Conservation (phyloP, 2,113 vertebrate genomes). For the Centropus unirufus region DNA sequence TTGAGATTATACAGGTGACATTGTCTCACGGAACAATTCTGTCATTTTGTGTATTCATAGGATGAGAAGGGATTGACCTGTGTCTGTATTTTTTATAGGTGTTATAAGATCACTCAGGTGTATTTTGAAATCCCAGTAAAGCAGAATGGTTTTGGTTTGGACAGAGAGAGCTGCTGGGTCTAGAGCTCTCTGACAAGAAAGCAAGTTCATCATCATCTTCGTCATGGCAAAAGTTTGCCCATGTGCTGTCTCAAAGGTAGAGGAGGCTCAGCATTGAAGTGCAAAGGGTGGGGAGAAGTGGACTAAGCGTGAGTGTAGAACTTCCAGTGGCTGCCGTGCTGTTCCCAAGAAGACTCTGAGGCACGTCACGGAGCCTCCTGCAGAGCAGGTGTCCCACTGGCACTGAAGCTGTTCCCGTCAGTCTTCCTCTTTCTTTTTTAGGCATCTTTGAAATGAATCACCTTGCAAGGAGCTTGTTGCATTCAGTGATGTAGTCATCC, state of each 20-base stretch:
- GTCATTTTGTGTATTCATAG: not conserved
- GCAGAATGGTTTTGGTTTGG: not conserved
- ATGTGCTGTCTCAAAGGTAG: not conserved
- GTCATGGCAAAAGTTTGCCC: too few relatives aligned
- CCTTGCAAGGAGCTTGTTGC: too few relatives aligned
- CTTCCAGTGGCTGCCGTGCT: not conserved
- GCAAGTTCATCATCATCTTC: not conserved
- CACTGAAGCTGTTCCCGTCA: too few relatives aligned
- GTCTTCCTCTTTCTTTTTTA: not conserved
- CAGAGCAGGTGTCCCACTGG: not conserved
- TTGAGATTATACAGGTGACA: rapidly evolving
- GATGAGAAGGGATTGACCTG: rapidly evolving
- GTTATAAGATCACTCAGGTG: not conserved
- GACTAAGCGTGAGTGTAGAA: too few relatives aligned
- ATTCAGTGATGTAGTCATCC: not conserved
- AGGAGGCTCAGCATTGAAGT: not conserved
- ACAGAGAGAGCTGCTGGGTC: not conserved
- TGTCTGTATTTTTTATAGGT: not conserved
- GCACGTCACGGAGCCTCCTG: rapidly evolving
- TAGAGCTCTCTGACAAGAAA: not conserved
- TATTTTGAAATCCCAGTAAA: not conserved
- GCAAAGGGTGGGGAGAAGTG: rapidly evolving
- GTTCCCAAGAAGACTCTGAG: not conserved
- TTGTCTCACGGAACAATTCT: not conserved
- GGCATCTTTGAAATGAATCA: not conserved